Conservation (phyloP, 2,888 invertebrate genomes). For the Harpagoxenus sublaevis region DNA sequence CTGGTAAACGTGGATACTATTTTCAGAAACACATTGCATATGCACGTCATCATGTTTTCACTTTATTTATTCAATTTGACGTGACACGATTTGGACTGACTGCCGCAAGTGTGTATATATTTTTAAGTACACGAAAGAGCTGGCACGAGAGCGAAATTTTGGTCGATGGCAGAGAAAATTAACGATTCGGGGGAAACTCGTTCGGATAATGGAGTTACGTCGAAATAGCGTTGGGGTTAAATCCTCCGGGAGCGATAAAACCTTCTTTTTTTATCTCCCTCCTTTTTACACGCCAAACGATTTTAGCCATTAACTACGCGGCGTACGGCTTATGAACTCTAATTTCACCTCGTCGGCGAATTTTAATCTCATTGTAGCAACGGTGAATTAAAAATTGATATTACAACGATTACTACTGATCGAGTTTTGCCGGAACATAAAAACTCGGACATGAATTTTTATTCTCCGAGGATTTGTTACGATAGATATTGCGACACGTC, state of each 20-base stretch:
- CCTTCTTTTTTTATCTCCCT: conserved; percentile 44
- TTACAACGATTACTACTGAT: conserved; percentile 19
- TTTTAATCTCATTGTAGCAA: conserved; percentile 62
- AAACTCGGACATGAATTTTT: conserved; percentile 2
- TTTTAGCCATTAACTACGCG: conserved; percentile 67
- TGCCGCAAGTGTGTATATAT: neutral
- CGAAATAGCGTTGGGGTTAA: conserved; percentile 65
- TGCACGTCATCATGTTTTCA: neutral
- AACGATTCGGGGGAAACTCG: conserved; percentile 65
- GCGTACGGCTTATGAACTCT: conserved; percentile 52
- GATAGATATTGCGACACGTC: neutral
- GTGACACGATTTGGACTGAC: neutral
- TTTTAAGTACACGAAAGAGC: conserved; percentile 30
- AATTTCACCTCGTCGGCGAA: conserved; percentile 64
- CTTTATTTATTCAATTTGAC: neutral
- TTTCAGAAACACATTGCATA: neutral
- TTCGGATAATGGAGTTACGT: conserved; percentile 71
- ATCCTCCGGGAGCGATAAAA: conserved; percentile 68
- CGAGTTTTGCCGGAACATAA: neutral
- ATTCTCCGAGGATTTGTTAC: neutral
- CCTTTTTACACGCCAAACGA: conserved; percentile 56
- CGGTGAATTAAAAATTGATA: conserved; percentile 63
- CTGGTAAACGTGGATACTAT: neutral
- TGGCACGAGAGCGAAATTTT: conserved; percentile 61
- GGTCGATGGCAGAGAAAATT: conserved; percentile 58